Percentiles rank a stretch among this genome's conserved stretches.
Evolutionary conservation across 2,113 vertebrate genomes (phyloP).

Genomic region (Glaucidium brasilianum): DNA sequence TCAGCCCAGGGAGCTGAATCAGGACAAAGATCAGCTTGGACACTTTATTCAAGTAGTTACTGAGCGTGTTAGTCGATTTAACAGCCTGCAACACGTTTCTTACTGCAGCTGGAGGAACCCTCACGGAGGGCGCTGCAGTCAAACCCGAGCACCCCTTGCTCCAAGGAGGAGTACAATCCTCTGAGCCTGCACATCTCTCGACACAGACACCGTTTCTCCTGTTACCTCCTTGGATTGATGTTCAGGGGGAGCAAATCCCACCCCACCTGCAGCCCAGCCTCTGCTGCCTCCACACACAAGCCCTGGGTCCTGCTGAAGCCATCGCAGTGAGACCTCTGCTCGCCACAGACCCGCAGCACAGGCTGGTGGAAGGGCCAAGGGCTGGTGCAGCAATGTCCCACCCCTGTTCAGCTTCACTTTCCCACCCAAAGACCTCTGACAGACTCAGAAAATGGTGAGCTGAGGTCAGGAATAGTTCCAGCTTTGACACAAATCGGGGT

Average conservation of each 20-base stretch:
- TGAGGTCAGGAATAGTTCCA: background rate
- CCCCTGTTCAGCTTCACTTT: background rate
- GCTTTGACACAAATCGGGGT: accelerated
- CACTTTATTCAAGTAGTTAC: accelerated
- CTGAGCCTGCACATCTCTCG: background rate
- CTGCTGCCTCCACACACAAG: background rate
- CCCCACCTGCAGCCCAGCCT: background rate
- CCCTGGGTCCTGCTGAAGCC: accelerated
- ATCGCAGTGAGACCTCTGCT: background rate
- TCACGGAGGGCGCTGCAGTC: accelerated
- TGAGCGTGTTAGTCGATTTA: accelerated
- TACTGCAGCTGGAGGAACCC: background rate
- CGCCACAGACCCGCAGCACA: accelerated
- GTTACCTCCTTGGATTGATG: background rate
- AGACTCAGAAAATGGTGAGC: background rate
- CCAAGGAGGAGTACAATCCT: accelerated
- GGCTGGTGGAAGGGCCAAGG: background rate
- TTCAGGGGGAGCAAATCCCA: background rate
- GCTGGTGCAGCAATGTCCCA: background rate
- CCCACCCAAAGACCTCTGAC: no score
- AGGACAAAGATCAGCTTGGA: background rate
- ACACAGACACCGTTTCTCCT: background rate
- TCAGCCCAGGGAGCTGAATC: background rate
- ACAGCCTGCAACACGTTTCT: accelerated
- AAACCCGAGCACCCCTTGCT: background rate